phyloP scores from a whole-genome alignment of 2,888 invertebrate genomes.

The Laspeyria flexula region DNA sequence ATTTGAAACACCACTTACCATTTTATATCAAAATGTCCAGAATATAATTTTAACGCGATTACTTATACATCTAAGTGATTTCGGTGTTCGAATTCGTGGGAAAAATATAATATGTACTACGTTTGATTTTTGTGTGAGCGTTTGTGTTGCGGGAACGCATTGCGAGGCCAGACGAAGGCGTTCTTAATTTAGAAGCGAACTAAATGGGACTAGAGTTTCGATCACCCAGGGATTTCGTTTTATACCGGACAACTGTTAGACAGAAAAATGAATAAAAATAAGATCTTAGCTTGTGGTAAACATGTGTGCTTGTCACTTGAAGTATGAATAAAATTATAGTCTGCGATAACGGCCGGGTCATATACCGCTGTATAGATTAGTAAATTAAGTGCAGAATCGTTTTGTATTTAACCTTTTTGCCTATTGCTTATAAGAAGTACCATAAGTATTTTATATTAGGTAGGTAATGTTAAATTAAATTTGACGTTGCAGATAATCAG shows the following conservation, averaged over 20 bases:
- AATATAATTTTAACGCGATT: slow-evolving; percentile 29
- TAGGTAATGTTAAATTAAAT: too few species aligned
- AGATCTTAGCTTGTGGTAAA: slow-evolving; percentile 44
- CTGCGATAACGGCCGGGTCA: slow-evolving; percentile 21
- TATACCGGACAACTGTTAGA: slow-evolving; percentile 57
- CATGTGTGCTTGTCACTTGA: slow-evolving; percentile 50
- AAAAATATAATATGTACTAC: slow-evolving; percentile 83
- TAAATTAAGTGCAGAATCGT: background rate
- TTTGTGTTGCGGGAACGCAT: slow-evolving; percentile 75
- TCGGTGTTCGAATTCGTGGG: slow-evolving; percentile 68
- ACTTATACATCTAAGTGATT: slow-evolving; percentile 51
- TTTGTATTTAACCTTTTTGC: background rate
- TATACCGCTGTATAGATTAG: slow-evolving; percentile 30
- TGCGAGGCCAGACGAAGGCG: slow-evolving; percentile 73
- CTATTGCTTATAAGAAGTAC: background rate
- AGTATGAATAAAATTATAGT: slow-evolving; percentile 26
- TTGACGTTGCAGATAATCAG: too few species aligned
- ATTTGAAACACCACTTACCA: slow-evolving; percentile 48
- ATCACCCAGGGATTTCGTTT: slow-evolving; percentile 70
- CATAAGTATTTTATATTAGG: too few species aligned
- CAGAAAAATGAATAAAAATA: slow-evolving; percentile 50
- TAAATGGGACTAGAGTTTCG: slow-evolving; percentile 64
- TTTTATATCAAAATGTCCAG: slow-evolving; percentile 34
- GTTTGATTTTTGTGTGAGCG: slow-evolving; percentile 75
- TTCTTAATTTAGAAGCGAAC: slow-evolving; percentile 82